Conservation (phyloP, 2,113 vertebrate genomes). For the Indri indri region DNA sequence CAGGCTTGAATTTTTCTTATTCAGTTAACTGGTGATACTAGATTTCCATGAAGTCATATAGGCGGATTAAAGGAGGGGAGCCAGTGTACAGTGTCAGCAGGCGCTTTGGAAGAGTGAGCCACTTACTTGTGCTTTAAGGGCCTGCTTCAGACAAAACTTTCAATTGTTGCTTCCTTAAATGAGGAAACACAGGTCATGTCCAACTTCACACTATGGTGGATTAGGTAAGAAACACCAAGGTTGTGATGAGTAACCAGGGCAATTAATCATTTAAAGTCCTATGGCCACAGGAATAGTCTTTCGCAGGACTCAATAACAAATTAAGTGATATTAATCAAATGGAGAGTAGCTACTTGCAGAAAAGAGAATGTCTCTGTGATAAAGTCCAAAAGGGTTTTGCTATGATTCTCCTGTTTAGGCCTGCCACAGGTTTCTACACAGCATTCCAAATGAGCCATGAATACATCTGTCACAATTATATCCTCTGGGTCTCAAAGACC, state of each 20-base stretch:
- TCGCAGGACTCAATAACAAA: neutral
- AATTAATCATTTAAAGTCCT: neutral
- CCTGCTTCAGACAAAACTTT: neutral
- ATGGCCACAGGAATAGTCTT: neutral
- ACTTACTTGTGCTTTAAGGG: neutral
- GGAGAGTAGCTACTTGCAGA: neutral
- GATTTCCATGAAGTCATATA: neutral
- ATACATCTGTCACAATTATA: neutral
- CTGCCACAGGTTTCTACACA: neutral
- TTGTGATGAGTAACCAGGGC: neutral
- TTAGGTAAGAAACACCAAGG: neutral
- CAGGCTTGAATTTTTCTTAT: neutral
- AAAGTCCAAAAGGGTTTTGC: neutral
- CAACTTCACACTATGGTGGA: neutral
- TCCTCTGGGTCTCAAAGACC: neutral
- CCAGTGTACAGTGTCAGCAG: neutral
- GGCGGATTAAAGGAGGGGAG: neutral
- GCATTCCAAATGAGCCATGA: neutral
- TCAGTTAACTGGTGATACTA: neutral
- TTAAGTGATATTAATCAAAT: neutral
- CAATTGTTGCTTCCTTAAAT: neutral
- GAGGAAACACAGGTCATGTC: neutral
- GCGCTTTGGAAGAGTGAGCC: neutral
- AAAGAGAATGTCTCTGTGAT: conserved; percentile 17
- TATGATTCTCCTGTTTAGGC: neutral